Evolutionary conservation across 2,797 vertebrate genomes (phyloP).

Genomic region (Rhabdophis nuchalis): DNA sequence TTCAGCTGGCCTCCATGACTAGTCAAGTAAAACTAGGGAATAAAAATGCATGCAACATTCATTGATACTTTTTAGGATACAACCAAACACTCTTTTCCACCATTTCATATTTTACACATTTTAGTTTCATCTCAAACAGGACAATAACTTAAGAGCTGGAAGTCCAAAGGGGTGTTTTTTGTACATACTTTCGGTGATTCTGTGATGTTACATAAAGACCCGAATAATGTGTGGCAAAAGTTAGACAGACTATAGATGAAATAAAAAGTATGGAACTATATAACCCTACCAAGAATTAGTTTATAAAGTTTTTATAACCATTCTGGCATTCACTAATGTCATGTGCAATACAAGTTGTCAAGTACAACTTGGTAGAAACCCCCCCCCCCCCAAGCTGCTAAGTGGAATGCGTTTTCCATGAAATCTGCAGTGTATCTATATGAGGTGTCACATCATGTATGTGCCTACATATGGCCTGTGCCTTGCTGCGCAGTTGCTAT

Average conservation of each 20-base stretch:
- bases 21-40: slow-evolving; percentile 85
- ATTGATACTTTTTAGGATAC: neutral
- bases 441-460: neutral
- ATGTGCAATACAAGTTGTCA: neutral
- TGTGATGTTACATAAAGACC: neutral
- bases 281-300: neutral
- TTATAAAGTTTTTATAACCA: neutral
- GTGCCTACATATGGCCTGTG: neutral
- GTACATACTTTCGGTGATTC: neutral
- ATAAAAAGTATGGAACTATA: neutral
- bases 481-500: neutral
- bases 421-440: neutral
- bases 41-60: slow-evolving; percentile 6
- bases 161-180: fast-evolving
- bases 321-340: neutral
- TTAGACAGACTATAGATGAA: neutral
- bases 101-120: slow-evolving; percentile 9
- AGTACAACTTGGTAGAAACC: neutral
- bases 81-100: neutral
- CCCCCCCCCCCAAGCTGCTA: neutral
- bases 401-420: neutral
- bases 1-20: slow-evolving; percentile 91
- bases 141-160: neutral
- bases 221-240: neutral
- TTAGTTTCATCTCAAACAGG: neutral